These are phyloP conservation scores for Ammodytes dubius DNA, from an alignment of 2,113 vertebrate genomes.

Conservation along the genomic window DNA sequence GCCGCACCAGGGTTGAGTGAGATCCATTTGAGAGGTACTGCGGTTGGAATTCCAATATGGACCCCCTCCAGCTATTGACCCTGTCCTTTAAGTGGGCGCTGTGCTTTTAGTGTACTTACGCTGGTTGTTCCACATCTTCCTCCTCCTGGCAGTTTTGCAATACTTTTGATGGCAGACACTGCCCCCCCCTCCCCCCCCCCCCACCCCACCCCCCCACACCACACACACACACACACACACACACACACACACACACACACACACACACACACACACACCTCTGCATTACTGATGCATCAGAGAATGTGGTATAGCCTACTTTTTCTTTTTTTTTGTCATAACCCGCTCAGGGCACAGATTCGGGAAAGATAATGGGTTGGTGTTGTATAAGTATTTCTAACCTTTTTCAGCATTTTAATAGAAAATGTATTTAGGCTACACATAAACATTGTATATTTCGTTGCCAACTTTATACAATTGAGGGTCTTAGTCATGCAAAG, in stretches of 20 bases:
- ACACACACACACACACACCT: conserved; percentile 35
- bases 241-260: conserved; percentile 4
- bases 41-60: conserved; percentile 80
- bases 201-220: too few species aligned
- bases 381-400: conserved; percentile 15
- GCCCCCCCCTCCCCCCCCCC: conserved; percentile 58
- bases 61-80: conserved; percentile 86
- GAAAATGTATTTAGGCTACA: too few species aligned
- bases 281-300: conserved; percentile 83
- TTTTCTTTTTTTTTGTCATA: conserved; percentile 57
- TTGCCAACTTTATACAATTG: background rate
- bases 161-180: conserved; percentile 81
- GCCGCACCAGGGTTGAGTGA: conserved; percentile 73
- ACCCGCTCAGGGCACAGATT: conserved; percentile 55
- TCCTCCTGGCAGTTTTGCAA: conserved; percentile 82
- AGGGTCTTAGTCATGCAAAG: background rate
- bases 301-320: conserved; percentile 75
- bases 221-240: too few species aligned
- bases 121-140: conserved; percentile 73
- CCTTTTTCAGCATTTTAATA: background rate
- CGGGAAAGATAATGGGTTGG: conserved; percentile 12
- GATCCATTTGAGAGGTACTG: conserved; percentile 82
- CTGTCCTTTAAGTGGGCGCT: conserved; percentile 76
- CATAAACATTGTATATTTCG: too few species aligned
- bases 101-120: conserved; percentile 84